phyloP scores from a whole-genome alignment of 2,888 invertebrate species.

The Cerceris ruficornis region DNA sequence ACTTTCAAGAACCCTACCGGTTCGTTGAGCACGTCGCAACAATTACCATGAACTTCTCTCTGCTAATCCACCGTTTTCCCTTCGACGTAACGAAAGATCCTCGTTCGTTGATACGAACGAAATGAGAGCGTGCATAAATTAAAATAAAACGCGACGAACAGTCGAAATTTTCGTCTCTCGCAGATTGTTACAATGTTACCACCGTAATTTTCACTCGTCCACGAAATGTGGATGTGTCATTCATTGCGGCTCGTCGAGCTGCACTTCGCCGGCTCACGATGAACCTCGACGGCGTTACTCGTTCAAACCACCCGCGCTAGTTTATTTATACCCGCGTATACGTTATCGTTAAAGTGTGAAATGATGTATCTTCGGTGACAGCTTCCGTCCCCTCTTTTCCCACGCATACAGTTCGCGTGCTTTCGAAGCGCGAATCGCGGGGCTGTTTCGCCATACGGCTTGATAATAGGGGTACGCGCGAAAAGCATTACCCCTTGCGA shows the following conservation, averaged over 20 bases:
- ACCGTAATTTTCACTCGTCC: slow-evolving; percentile 56
- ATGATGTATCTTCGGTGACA: slow-evolving; percentile 60
- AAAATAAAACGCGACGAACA: slow-evolving; percentile 34
- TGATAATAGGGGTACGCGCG: slow-evolving; percentile 57
- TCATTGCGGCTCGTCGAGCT: slow-evolving; percentile 47
- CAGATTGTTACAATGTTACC: slow-evolving; percentile 33
- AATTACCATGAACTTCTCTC: too few species aligned
- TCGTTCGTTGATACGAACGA: neutral
- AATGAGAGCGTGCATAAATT: slow-evolving; percentile 27
- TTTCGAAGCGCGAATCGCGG: neutral
- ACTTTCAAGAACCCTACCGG: too few species aligned
- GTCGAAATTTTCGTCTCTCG: slow-evolving; percentile 24
- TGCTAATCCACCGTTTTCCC: too few species aligned
- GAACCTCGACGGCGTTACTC: slow-evolving; percentile 29
- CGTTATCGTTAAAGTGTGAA: slow-evolving; percentile 66
- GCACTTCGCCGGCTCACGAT: slow-evolving; percentile 24
- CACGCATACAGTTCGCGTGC: slow-evolving; percentile 45
- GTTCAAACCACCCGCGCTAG: slow-evolving; percentile 48
- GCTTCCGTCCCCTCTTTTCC: slow-evolving; percentile 55
- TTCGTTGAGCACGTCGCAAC: too few species aligned
- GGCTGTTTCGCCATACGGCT: slow-evolving; percentile 26
- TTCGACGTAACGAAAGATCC: too few species aligned
- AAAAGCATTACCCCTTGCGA: slow-evolving; percentile 50
- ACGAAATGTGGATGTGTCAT: slow-evolving; percentile 36
- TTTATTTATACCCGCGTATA: slow-evolving; percentile 58